Base-by-base conservation (phyloP, 2,113 vertebrate species). In the Deroptyus accipitrinus region DNA sequence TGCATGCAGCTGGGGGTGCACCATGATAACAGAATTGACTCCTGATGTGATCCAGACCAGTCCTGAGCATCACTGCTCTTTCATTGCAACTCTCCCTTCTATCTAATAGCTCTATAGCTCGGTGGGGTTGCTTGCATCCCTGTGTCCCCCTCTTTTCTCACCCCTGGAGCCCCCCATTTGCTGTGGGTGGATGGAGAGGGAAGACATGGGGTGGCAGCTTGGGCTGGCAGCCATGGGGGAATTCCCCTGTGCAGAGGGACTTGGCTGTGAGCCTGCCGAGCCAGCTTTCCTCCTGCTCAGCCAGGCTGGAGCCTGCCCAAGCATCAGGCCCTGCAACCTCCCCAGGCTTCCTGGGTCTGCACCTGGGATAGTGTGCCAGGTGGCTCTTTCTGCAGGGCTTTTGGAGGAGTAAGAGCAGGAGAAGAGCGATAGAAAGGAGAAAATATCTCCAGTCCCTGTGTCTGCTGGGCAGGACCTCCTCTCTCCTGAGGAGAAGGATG, bases 121-220 rank as follows among this genome's bases (percentile, higher is more conserved):
- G 0, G 5, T 8, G 49, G 17, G 35, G 10, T 48, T 63, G 19
- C 81, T 33, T n/a, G 57, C 61, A 27, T 8, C 10, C 51, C 37
- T 2, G 4, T 17, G 28, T 51, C 20, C 16, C 7, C 5, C 3
- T 35, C 11, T 69, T 51, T 52, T 19, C 46, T 37, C 8, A 1
- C 25, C 39, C 49, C 51, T 1, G 1, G 37, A 52, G 68, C 74
- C 8, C 25, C 42, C 28, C 0, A 0, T 17, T 24, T 22, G 33
- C 55, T 48, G 8, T n/a, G 78, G 46, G 42, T 0, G 5, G 41
- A 17, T 18, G 52, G 52, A 27, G 72, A 76, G 86, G 80, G 91
- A 83, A 68, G 75, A 7, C 1, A 19, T n/a, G 74, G 63, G 81
- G 61, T 59, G 77, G 89, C 55, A 75, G 49, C 80, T 52, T 19